phyloP scores from a whole-genome alignment of 2,113 vertebrate genomes.

The Oxyruncus cristatus region DNA sequence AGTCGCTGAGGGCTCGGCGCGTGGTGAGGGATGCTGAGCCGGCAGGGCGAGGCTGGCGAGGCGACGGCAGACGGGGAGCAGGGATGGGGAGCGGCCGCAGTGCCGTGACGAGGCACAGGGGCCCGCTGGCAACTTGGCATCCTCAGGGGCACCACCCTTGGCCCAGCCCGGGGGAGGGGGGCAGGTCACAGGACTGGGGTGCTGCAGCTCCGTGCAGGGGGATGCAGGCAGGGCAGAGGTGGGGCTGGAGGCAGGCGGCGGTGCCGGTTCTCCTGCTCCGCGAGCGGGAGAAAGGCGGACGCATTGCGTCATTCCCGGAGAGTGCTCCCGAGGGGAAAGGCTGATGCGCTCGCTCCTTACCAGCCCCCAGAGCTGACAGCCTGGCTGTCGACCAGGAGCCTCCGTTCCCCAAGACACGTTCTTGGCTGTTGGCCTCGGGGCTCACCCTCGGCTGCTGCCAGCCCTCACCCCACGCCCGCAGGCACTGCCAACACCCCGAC shows the following conservation, averaged over 20 bases:
- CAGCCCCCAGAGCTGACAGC: neutral
- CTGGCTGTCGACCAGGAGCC: neutral
- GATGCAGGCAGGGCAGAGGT: neutral
- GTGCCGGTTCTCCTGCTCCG: neutral
- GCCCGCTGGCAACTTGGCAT: neutral
- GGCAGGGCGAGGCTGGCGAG: neutral
- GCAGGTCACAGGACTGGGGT: neutral
- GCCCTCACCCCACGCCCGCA: neutral
- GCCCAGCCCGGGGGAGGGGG: neutral
- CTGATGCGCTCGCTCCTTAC: neutral
- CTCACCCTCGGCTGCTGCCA: neutral
- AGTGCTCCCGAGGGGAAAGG: neutral
- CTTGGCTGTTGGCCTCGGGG: neutral
- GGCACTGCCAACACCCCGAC: neutral
- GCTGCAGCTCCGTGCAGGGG: neutral
- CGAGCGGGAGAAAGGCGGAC: neutral
- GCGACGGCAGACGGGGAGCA: neutral
- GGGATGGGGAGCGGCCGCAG: neutral
- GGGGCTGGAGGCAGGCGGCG: neutral
- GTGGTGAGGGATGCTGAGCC: neutral
- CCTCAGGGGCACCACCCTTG: neutral
- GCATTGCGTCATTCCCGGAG: neutral
- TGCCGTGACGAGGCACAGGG: neutral
- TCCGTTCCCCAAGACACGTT: neutral
- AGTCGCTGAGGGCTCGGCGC: fast-evolving